Evolutionary conservation across 1,140 invertebrate species (phyloP), one percentile per base, ranked within the genome.

Genomic region (Meloidogyne floridensis): DNA sequence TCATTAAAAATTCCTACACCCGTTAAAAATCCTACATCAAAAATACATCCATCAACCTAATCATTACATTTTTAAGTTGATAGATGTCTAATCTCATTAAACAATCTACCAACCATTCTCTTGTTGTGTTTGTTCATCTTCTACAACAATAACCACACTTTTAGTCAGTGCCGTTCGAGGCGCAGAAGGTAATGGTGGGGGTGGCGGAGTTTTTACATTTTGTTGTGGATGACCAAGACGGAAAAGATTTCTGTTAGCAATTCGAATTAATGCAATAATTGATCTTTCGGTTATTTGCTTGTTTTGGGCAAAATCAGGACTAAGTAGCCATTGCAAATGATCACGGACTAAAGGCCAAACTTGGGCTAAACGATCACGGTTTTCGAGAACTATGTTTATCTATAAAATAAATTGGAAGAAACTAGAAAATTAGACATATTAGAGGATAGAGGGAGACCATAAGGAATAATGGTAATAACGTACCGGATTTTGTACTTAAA

Each of bases 341-440:
- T 94, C 93, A 20, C 93, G 92, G 0, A 97, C 94, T 9, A 92
- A 92, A 56, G 93, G 93, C 96, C 96, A 98, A 76, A 98, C 93
- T 3, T 92, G 92, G n/a, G 93, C 92, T 0, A 96, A 93, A 42
- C 96, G 93, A 91, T 98, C 96, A 13, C 94, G 92, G 91, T 98
- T 98, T 90, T 98, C 95, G 83, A 98, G 93, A 0, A 96, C 94
- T 47, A 98, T 94, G 91, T 95, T 94, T 0, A 97, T 93, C 77
- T 78, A 71, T 5, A 78, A 18, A 32, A 11, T 9, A 47, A 15
- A 18, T 20, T 20, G 20, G 1, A 20, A 20, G 1, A 20, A 20
- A 20, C 1, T 20, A 20, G 20, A 20, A 20, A 20, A 20, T 20
- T 20, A 20, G 20, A 20, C 20, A 20, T 20, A 20, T 20, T 20